Evolutionary conservation across 1,140 invertebrate genomes (phyloP).

Genomic region (Bombus turneri): DNA sequence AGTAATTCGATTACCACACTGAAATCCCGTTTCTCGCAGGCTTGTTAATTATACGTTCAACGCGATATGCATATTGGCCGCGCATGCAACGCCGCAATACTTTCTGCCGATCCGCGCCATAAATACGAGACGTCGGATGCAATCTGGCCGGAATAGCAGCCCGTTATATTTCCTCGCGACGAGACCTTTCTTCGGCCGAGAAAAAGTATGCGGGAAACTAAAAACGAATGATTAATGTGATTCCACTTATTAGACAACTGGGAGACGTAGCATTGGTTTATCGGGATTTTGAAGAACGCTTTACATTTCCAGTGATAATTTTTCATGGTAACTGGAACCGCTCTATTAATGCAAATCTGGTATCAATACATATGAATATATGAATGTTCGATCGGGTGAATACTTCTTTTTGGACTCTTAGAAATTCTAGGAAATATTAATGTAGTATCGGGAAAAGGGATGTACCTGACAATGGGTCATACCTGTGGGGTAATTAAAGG

Average conservation of each 20-base stretch:
- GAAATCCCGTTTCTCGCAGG: conserved; percentile 34
- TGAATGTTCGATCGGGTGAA: too few relatives aligned
- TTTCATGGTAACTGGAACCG: not conserved
- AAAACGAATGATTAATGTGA: not conserved
- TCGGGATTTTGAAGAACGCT: not conserved
- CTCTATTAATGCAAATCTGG: too few relatives aligned
- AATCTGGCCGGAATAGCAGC: conserved; percentile 13
- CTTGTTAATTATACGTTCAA: conserved; percentile 33
- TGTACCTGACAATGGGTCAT: too few relatives aligned
- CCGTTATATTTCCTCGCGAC: conserved; percentile 9
- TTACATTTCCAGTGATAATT: not conserved
- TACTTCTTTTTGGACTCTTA: too few relatives aligned
- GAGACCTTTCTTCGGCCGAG: not conserved
- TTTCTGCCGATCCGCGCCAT: conserved; percentile 25
- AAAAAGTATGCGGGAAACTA: not conserved
- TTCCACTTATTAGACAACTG: not conserved
- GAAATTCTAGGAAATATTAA: not conserved
- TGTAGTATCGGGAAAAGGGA: too few relatives aligned
- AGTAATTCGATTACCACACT: conserved; percentile 37
- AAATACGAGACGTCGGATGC: conserved; percentile 25
- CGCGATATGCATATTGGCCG: conserved; percentile 28
- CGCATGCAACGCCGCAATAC: conserved; percentile 38
- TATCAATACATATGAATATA: too few relatives aligned
- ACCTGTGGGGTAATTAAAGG: too few relatives aligned
- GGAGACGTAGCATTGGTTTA: not conserved